These are phyloP conservation scores for Dendrocopos noguchii DNA, from an alignment of 2,113 vertebrate genomes.

Conservation along the genomic window DNA sequence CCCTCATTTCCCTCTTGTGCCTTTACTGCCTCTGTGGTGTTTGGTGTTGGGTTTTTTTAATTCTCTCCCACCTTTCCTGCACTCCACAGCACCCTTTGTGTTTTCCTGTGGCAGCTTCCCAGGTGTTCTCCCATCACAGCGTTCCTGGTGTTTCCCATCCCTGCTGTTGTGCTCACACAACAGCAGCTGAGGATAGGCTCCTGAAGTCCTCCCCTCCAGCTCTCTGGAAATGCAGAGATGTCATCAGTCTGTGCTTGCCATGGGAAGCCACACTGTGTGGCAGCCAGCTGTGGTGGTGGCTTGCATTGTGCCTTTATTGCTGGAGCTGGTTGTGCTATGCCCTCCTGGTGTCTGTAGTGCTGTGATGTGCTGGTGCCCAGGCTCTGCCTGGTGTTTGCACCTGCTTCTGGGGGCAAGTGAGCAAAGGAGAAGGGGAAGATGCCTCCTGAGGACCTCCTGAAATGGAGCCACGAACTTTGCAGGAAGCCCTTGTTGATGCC, in stretches of 20 bases:
- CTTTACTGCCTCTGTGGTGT: not conserved
- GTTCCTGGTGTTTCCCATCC: not conserved
- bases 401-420: not conserved
- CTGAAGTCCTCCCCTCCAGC: not conserved
- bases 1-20: constrained; percentile 13
- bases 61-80: not conserved
- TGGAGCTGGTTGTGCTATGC: not conserved
- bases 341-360: not conserved
- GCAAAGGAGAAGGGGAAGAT: not conserved
- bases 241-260: fast-evolving
- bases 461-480: fast-evolving
- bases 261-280: fast-evolving
- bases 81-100: not conserved
- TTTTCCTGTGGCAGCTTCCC: not conserved
- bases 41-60: not conserved
- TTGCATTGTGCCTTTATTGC: fast-evolving
- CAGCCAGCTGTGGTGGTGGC: not conserved
- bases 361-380: not conserved
- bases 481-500: not conserved
- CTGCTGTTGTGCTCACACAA: not conserved
- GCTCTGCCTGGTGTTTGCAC: not conserved
- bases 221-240: not conserved
- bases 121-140: not conserved
- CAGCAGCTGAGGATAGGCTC: not conserved
- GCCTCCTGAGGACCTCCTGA: not conserved